phyloP scores from a whole-genome alignment of 2,113 vertebrate genomes.

The Spea bombifrons region DNA sequence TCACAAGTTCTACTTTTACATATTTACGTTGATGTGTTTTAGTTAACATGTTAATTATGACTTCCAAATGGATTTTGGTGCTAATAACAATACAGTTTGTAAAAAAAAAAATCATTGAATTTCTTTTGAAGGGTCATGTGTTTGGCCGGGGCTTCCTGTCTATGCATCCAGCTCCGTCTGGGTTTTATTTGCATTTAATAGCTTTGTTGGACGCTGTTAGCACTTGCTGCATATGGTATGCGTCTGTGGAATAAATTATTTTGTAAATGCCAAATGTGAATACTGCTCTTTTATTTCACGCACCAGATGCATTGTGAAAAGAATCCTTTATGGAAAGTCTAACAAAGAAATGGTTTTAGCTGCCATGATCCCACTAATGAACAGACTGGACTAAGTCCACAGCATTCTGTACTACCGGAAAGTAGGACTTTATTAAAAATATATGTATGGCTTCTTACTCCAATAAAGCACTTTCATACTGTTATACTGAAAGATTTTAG shows the following conservation, averaged over 20 bases:
- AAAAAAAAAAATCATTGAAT: too few species aligned
- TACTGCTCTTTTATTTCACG: constrained; percentile 59
- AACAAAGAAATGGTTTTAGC: constrained; percentile 68
- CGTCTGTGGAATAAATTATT: constrained; percentile 54
- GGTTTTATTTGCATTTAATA: neutral
- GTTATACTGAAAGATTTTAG: too few species aligned
- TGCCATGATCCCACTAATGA: constrained; percentile 59
- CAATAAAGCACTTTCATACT: too few species aligned
- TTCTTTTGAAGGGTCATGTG: too few species aligned
- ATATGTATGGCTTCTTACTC: neutral
- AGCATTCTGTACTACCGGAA: constrained; percentile 19
- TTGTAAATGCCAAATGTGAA: constrained; percentile 66
- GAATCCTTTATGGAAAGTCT: constrained; percentile 59
- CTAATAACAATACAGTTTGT: too few species aligned
- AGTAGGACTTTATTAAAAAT: neutral
- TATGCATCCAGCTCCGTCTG: neutral
- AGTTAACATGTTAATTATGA: too few species aligned
- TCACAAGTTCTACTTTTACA: too few species aligned
- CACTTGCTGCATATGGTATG: neutral
- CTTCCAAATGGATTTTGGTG: too few species aligned
- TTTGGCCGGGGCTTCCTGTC: neutral
- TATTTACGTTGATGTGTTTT: too few species aligned
- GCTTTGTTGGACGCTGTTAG: neutral
- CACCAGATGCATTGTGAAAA: constrained; percentile 67
- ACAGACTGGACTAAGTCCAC: constrained; percentile 22